These are phyloP conservation scores for Pangasius mekongensis DNA, from an alignment of 2,797 vertebrate species.

Conservation along the genomic window DNA sequence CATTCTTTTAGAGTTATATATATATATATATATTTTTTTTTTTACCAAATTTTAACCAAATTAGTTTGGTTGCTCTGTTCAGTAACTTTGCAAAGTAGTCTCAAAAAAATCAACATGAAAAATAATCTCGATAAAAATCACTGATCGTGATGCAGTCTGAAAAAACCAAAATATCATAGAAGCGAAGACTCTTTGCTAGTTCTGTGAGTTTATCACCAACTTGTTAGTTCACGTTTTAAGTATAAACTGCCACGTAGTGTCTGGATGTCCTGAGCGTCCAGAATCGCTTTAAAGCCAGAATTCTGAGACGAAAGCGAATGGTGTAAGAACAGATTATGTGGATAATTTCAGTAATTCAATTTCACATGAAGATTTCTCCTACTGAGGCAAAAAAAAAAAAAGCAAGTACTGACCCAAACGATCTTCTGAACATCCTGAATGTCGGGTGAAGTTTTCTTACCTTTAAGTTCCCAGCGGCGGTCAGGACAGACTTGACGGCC, in stretches of 20 bases:
- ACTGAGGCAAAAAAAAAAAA: background rate
- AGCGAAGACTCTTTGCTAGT: background rate
- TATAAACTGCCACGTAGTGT: background rate
- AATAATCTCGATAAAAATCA: background rate
- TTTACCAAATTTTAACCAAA: no score
- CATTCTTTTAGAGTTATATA: background rate
- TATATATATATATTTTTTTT: no score
- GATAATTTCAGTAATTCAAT: background rate
- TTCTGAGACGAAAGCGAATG: background rate
- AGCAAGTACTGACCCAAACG: no score
- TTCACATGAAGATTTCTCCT: background rate
- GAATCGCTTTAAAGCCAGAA: background rate
- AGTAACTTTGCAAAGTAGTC: background rate
- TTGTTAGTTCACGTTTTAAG: background rate
- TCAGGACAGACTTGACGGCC: constrained; percentile 90
- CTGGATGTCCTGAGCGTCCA: background rate
- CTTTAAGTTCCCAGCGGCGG: constrained; percentile 90
- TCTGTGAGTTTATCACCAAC: background rate
- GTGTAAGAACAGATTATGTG: background rate
- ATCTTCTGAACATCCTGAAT: background rate
- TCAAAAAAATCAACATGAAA: background rate
- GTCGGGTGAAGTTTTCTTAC: constrained; percentile 62
- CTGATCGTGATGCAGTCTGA: background rate
- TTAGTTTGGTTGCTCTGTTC: background rate
- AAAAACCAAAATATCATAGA: background rate